Evolutionary conservation across 30 jellyfish, hydroid and myxozoan species (phyloP).

Genomic region (Chironex yamaguchii): DNA sequence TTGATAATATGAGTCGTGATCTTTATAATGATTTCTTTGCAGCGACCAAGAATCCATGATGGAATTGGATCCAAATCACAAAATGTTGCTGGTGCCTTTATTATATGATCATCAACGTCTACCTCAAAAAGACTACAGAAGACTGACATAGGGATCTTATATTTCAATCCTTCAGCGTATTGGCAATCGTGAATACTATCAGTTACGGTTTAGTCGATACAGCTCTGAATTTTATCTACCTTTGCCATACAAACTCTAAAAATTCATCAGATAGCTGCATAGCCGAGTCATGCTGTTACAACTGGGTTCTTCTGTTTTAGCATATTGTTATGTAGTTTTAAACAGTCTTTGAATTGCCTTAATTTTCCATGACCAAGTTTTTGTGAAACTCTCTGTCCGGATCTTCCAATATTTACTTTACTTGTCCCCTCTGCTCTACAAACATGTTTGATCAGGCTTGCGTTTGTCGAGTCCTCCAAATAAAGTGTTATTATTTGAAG

Average conservation of each 20-base stretch:
- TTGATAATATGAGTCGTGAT: constrained; percentile 20
- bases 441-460: constrained; percentile 6
- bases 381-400: constrained; percentile 11
- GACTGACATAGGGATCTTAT: constrained; percentile 37
- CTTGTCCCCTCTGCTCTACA: background rate
- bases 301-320: constrained; percentile 13
- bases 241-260: constrained; percentile 35
- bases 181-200: constrained; percentile 30
- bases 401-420: background rate
- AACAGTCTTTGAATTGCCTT: constrained; percentile 56
- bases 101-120: background rate
- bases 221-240: constrained; percentile 9
- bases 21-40: background rate
- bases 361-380: constrained; percentile 62
- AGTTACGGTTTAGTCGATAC: constrained; percentile 17
- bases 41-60: constrained; percentile 10
- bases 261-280: constrained; percentile 62
- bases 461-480: constrained; percentile 4
- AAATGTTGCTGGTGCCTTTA: constrained; percentile 28
- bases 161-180: background rate
- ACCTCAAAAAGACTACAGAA: constrained; percentile 33
- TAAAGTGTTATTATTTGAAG: constrained; percentile 19
- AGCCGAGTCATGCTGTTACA: constrained; percentile 59
- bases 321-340: constrained; percentile 40
- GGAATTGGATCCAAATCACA: constrained; percentile 64